A percentile compares a stretch with the other conserved stretches of the same genome.
Conservation (phyloP, 2,797 vertebrate genomes). For the Ptychobarbus kaznakovi region DNA sequence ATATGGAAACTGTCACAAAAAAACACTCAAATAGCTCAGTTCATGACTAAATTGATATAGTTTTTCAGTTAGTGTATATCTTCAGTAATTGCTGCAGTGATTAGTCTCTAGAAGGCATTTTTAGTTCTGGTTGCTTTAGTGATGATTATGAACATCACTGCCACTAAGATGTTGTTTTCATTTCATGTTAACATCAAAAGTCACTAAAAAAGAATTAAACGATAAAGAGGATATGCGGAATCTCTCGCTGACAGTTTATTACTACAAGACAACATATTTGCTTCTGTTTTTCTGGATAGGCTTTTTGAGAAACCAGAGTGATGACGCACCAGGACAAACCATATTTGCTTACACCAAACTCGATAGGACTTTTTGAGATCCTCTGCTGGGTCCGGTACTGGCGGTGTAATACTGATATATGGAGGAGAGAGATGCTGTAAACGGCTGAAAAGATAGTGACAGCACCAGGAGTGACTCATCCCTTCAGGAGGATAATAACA, state of each 20-base stretch:
- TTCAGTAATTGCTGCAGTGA: background rate
- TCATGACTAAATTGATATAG: background rate
- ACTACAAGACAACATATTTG: background rate
- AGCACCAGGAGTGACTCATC: slow-evolving; percentile 50
- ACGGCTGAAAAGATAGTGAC: slow-evolving; percentile 37
- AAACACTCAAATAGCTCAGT: no score
- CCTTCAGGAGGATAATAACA: slow-evolving; percentile 40
- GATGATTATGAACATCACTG: background rate
- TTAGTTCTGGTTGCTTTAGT: background rate
- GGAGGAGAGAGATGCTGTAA: slow-evolving; percentile 13
- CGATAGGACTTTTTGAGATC: no score
- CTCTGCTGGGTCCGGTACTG: background rate
- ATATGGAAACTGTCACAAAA: no score
- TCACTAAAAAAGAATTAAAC: background rate
- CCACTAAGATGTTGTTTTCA: background rate
- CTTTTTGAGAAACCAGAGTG: background rate
- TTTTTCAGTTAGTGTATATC: background rate
- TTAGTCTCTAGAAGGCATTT: background rate
- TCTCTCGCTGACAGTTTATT: background rate
- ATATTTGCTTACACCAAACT: no score
- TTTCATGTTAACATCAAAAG: background rate
- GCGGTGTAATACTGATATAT: background rate
- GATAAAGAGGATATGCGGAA: background rate
- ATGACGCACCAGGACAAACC: slow-evolving; percentile 14
- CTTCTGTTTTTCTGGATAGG: background rate